Base-by-base conservation (phyloP, 2,113 vertebrate genomes). In the Megaceryle torquata region DNA sequence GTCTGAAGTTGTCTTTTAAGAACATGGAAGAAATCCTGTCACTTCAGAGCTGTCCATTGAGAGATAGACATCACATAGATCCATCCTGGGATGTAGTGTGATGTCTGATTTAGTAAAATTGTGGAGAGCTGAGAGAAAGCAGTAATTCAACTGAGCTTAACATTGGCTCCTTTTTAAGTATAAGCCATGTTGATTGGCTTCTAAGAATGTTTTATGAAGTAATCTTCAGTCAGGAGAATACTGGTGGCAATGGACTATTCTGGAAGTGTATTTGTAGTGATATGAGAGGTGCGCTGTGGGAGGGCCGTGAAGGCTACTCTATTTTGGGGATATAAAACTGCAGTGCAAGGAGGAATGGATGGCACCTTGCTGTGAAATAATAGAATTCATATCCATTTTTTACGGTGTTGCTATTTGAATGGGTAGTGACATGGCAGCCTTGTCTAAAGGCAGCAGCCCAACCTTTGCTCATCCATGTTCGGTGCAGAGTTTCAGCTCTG, bases 301-400 rank as follows among this genome's bases (percentile, higher is more conserved):
- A 90, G 67, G 79, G 65, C 89, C 96, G 92, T 75, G 91, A 95
- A 94, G 96, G 91, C 91, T 96, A 90, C 91, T 94, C 88, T 97
- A 95, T 95, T 96, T 97, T 96, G 65, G 86, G 89, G 82, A 88
- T 93, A 89, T 33, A 76, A 96, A 94, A 94, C 89, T 95, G 89
- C 93, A 96, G 88, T 86, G 91, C 80, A 72, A 93, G 84, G 89
- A 96, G 48, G 82, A 90, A 82, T 76, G 86, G 95, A 93, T 95
- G 91, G 93, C 83, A 95, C 91, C 93, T 95, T 95, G 95, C 96
- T 97, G 94, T 92, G 96, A 95, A 95, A 93, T 92, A 95, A 95
- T 93, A 77, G 83, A 85, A 94, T 80, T 93, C 86, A 78, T 81
- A 71, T 53, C 41, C 2, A 54, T 93, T 75, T 68, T 93, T 81